Conservation (phyloP, 2,888 invertebrate genomes). For the Leptopterna dolabrata region DNA sequence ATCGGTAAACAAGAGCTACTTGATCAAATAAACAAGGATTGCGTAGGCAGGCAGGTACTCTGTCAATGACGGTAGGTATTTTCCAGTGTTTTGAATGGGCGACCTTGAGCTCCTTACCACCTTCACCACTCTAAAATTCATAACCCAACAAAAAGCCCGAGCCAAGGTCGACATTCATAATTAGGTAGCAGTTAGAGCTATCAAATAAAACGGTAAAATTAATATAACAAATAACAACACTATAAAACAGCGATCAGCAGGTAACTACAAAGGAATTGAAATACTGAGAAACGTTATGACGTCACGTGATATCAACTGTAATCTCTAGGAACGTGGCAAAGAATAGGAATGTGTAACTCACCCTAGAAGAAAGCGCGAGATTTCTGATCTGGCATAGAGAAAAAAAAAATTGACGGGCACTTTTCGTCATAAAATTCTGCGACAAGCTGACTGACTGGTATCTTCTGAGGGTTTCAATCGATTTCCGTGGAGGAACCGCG, state of each 20-base stretch:
- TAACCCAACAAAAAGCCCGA: not conserved
- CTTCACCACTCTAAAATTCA: not conserved
- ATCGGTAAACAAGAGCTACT: too few species aligned
- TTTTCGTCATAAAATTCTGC: too few species aligned
- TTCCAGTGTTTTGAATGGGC: not conserved
- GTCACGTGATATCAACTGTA: not conserved
- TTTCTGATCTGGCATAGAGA: not conserved
- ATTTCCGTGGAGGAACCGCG: not conserved
- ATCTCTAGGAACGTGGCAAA: not conserved
- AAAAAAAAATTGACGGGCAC: too few species aligned
- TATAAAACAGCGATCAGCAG: too few species aligned
- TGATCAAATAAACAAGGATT: too few species aligned
- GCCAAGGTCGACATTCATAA: not conserved
- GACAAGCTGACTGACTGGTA: too few species aligned
- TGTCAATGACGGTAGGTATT: not conserved
- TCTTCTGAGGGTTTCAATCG: not conserved
- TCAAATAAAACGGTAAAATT: too few species aligned
- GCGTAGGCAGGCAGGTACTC: too few species aligned
- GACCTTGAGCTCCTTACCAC: not conserved
- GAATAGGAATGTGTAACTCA: not conserved
- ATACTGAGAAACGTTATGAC: not conserved
- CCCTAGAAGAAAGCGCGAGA: not conserved
- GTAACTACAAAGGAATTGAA: not conserved
- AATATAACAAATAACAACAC: too few species aligned
- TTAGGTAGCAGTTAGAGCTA: not conserved